phyloP scores from a whole-genome alignment of 2,797 vertebrate genomes.

The Diglossa cyanea region DNA sequence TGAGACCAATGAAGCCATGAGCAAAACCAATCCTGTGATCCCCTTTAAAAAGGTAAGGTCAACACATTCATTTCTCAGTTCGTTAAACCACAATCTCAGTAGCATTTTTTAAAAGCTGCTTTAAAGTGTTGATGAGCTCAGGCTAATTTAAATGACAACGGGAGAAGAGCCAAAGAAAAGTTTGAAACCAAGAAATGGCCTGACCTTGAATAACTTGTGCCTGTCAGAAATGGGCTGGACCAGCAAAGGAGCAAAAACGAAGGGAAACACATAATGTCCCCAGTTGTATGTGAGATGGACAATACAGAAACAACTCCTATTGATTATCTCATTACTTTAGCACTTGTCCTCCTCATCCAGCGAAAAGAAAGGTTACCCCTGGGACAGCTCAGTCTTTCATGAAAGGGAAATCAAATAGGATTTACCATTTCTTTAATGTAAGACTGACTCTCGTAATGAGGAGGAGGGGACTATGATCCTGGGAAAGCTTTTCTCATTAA shows the following conservation, averaged over 20 bases:
- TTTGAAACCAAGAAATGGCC: not conserved
- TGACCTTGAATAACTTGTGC: slow-evolving; percentile 19
- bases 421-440: slow-evolving; percentile 39
- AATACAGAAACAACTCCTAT: not conserved
- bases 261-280: rapidly evolving
- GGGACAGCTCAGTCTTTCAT: slow-evolving; percentile 13
- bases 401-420: slow-evolving; percentile 26
- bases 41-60: slow-evolving; percentile 6
- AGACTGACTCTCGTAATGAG: not conserved
- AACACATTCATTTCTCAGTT: slow-evolving; percentile 43
- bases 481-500: slow-evolving; percentile 59
- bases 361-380: not conserved
- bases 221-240: not conserved
- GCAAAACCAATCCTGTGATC: not conserved
- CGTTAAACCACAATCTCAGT: slow-evolving; percentile 14
- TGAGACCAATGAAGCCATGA: not conserved
- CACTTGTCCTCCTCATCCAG: not conserved
- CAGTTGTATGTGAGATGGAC: rapidly evolving
- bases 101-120: slow-evolving; percentile 16
- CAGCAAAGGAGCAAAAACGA: not conserved
- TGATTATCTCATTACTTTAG: not conserved
- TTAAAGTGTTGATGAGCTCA: slow-evolving; percentile 36
- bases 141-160: slow-evolving; percentile 31
- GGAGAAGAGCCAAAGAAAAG: slow-evolving; percentile 55
- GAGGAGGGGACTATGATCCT: slow-evolving; percentile 32